These are phyloP conservation scores for Neodon shergylaensis DNA, from an alignment of 2,113 vertebrate species.

Conservation along the genomic window DNA sequence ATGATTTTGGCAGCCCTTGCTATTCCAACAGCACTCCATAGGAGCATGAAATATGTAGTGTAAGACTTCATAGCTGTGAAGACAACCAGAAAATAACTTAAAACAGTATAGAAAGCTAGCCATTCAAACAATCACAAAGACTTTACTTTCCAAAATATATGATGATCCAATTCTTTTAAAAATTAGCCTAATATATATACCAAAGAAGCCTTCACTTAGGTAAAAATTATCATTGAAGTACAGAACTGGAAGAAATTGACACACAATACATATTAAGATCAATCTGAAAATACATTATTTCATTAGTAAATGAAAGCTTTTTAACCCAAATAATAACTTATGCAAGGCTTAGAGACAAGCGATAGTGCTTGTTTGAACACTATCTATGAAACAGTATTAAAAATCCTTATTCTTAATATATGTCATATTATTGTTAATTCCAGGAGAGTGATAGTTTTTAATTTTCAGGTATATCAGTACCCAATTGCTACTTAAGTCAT, in stretches of 20 bases:
- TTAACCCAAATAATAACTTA: neutral
- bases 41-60: slow-evolving; percentile 86
- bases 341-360: neutral
- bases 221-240: neutral
- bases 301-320: neutral
- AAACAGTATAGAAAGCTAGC: neutral
- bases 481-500: slow-evolving; percentile 11
- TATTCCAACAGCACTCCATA: slow-evolving; percentile 86
- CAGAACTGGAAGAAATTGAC: neutral
- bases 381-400: neutral
- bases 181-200: neutral
- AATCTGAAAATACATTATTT: neutral
- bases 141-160: neutral
- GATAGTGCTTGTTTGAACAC: neutral
- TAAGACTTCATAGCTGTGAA: slow-evolving; percentile 92
- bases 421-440: neutral
- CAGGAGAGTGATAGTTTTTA: neutral
- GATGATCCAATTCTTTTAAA: neutral
- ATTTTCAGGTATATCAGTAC: neutral
- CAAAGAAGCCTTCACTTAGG: neutral
- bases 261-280: neutral
- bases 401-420: neutral
- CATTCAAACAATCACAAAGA: neutral
- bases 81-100: slow-evolving; percentile 80
- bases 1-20: slow-evolving; percentile 95